Evolutionary conservation across 2,797 vertebrate species (phyloP).

Genomic region (Babyrousa celebensis): DNA sequence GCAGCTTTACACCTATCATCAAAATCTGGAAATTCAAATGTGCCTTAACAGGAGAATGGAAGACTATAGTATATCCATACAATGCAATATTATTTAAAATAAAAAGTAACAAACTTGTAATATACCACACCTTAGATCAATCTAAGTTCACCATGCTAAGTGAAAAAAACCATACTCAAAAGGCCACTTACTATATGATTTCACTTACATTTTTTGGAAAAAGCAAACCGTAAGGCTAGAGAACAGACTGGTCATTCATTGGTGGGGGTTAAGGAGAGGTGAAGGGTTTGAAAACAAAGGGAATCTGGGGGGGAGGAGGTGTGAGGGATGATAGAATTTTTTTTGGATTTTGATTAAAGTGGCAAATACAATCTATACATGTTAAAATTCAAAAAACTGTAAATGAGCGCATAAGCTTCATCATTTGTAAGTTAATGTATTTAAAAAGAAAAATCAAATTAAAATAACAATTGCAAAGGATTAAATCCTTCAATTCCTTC

Average conservation of each 20-base stretch:
- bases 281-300: neutral
- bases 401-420: slow-evolving; percentile 11
- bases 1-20: slow-evolving; percentile 12
- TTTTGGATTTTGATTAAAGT: neutral
- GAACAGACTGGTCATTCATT: neutral
- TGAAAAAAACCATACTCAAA: neutral
- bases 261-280: neutral
- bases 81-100: slow-evolving; percentile 3
- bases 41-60: neutral
- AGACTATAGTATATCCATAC: neutral
- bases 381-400: slow-evolving; percentile 10
- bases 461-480: slow-evolving; percentile 24
- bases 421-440: neutral
- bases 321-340: neutral
- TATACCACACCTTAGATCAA: neutral
- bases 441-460: slow-evolving; percentile 33
- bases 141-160: neutral
- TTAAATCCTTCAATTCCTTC: slow-evolving; percentile 39
- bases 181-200: neutral
- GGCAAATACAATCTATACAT: neutral
- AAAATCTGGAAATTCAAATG: slow-evolving; percentile 49
- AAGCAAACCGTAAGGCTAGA: slow-evolving; percentile 31
- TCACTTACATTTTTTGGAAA: neutral
- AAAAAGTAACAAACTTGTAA: slow-evolving; percentile 20
- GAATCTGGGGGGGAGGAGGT: accelerated